Evolutionary conservation across 2,888 invertebrate genomes (phyloP).

Genomic region (Alviniconcha strummeri): DNA sequence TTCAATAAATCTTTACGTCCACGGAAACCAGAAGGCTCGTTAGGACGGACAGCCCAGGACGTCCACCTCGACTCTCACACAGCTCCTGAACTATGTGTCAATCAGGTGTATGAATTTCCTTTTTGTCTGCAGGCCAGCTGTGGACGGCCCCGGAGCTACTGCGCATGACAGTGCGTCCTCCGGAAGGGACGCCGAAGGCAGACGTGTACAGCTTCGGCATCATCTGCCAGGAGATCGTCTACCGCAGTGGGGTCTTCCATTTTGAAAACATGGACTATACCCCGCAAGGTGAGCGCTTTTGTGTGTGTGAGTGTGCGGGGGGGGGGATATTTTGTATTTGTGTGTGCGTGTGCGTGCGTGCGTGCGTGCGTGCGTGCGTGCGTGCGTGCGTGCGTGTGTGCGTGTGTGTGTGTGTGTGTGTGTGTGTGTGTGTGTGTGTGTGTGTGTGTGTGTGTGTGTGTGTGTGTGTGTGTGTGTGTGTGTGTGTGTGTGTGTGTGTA

Average conservation of each 20-base stretch:
- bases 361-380: background rate
- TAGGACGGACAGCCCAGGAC: no score
- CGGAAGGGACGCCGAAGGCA: constrained; percentile 66
- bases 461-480: background rate
- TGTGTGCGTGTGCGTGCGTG: background rate
- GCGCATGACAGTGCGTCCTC: constrained; percentile 74
- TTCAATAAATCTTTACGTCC: no score
- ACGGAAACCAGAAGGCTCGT: no score
- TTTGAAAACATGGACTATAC: constrained; percentile 57
- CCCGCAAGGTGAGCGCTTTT: constrained; percentile 55
- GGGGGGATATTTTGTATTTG: background rate
- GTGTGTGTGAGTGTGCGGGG: background rate
- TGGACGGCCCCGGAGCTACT: constrained; percentile 58
- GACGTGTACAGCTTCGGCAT: constrained; percentile 91
- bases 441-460: background rate
- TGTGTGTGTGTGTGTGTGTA: background rate
- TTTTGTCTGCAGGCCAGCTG: constrained; percentile 44
- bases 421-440: background rate
- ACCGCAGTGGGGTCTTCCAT: constrained; percentile 70
- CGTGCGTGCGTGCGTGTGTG: background rate
- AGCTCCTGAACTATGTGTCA: no score
- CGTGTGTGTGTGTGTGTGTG: background rate
- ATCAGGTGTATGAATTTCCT: background rate
- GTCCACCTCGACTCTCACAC: no score
- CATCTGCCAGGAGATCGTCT: constrained; percentile 91